phyloP scores from a whole-genome alignment of 35 echinoderm and acorn worm species.

The Heliocidaris tuberculata region DNA sequence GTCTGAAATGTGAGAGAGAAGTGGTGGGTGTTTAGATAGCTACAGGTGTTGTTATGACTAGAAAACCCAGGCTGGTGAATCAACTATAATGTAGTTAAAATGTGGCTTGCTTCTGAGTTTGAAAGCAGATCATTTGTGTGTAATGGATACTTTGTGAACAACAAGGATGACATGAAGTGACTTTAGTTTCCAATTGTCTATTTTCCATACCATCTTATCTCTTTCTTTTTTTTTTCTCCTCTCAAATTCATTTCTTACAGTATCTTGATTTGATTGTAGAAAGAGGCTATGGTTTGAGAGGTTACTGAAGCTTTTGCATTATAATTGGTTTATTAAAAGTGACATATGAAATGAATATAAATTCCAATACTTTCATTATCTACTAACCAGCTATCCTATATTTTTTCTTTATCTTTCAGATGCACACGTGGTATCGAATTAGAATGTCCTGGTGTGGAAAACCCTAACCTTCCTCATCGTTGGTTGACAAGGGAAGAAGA shows the following conservation, averaged over 20 bases:
- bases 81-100: not conserved
- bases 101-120: not conserved
- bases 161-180: not conserved
- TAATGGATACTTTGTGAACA: not conserved
- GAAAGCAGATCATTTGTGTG: not conserved
- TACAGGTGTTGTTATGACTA: constrained; percentile 11
- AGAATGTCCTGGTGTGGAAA: constrained; percentile 58
- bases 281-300: too few species aligned
- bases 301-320: too few species aligned
- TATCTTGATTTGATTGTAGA: not conserved
- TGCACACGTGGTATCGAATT: constrained; percentile 64
- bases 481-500: constrained; percentile 61
- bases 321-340: too few species aligned
- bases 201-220: not conserved
- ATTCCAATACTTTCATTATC: not conserved
- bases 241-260: not conserved
- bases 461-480: constrained; percentile 29
- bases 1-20: not conserved
- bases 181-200: not conserved
- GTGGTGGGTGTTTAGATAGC: not conserved
- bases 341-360: too few species aligned
- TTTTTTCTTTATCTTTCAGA: constrained; percentile 30
- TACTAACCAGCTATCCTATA: not conserved
- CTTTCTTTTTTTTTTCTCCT: not conserved
- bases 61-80: not conserved